Base-by-base conservation (phyloP, 2,113 vertebrate genomes). In the Hiodon alosoides region DNA sequence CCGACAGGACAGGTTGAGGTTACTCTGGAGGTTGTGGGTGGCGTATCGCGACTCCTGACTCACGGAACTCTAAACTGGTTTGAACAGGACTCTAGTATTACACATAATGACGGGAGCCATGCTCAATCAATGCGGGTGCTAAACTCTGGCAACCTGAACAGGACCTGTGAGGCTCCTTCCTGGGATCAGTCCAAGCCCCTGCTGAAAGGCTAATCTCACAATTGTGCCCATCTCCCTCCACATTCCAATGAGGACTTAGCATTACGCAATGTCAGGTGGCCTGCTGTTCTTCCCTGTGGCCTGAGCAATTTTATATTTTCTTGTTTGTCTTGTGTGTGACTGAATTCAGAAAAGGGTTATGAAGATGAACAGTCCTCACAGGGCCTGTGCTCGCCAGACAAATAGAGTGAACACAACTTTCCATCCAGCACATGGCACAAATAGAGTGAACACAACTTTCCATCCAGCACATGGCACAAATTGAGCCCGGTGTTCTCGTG, bases 141-240 rank as follows among this genome's bases (percentile, higher is more conserved):
- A 85, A 87, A 84, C 74, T 72, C 84, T 88, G 80, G 86, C 81
- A 86, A 89, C 83, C 85, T 88, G 82, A 31, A 31, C 31, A 31
- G 31, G 31, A 31, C 31, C 31, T 91, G 86, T 92, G 85, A 85
- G 90, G 90, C 75, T 87, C 90, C 82, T 90, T 80, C 88, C 83
- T 85, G 87, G 90, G 88, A 89, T 76, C 86, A 81, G 83, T 92
- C 87, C 90, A 92, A 91, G 92, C 83, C 86, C 87, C 80, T 89
- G 85, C 90, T 90, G 82, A 84, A 87, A 90, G 84, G 86, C 90
- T 93, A 95, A 94, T 94, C 94, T 94, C 89, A 89, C 94, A 93
- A 93, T 93, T 91, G 90, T 87, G 84, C 79, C 90, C 88, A 89
- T 91, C 88, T 84, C 88, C 81, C 91, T 85, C 86, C 76, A 83